Base-by-base conservation (phyloP, 2,113 vertebrate genomes). In the Vombatus ursinus region DNA sequence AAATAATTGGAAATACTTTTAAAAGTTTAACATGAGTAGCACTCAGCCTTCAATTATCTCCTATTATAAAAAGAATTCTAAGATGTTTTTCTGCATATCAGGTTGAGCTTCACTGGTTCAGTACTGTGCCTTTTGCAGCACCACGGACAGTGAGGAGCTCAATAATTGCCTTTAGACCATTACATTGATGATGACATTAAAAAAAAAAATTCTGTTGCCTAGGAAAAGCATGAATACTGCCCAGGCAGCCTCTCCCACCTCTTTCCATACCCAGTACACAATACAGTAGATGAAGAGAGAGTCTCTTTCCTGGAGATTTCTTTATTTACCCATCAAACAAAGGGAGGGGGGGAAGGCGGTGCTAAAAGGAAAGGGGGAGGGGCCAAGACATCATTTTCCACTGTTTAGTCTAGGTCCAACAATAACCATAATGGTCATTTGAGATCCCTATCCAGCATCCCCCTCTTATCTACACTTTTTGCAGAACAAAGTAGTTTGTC, bases 181-280 rank as follows among this genome's bases (percentile, higher is more conserved):
- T 7, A 25, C 1, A 22, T 16, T 92, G 51, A 48, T 48, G 50
- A 47, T 16, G 1, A 4, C 0, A 2, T 8, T 0, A 0, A 0
- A 24, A 1, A 31, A n/a, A 90, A 93, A 49, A 61, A 2, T 44
- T 90, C 52, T 25, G 25, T 48, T 57, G 37, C 61, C 90, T 50
- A 50, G 12, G 37, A 23, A 53, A 93, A 52, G 44, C 68, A 44
- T 94, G 51, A 49, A 52, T 1, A 22, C 44, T 44, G 4, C 52
- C 68, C 11, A 6, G 4, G 26, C 2, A 91, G 22, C 22, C 37
- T n/a, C 37, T 16, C 90, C 54, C 31, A 22, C 25, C 52, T 22
- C n/a, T 44, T 8, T n/a, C 68, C 68, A 84, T 44, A 1, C 68
- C 37, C 37, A 44, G 68, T 8, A 44, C 6, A 84, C n/a, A 84